phyloP scores from a whole-genome alignment of 2,113 vertebrate species.

The Cryptotis parvus region DNA sequence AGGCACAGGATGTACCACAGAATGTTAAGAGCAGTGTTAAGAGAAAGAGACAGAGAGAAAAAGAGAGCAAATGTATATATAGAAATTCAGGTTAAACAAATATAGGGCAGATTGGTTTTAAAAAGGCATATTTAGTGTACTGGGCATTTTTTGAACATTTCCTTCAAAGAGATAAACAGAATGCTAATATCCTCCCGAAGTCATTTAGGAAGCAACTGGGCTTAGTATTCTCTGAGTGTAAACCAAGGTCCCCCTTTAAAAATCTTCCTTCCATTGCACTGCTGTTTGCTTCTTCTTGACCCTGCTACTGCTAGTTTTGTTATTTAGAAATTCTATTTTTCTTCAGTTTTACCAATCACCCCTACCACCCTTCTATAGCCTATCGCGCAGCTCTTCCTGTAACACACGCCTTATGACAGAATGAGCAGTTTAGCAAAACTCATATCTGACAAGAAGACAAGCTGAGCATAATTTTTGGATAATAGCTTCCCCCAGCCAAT shows the following conservation, averaged over 20 bases:
- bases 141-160: slow-evolving; percentile 9
- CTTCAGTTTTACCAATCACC: not conserved
- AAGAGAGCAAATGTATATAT: not conserved
- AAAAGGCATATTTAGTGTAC: not conserved
- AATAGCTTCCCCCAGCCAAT: slow-evolving; percentile 55
- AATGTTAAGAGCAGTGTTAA: not conserved
- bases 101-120: not conserved
- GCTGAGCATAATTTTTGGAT: slow-evolving; percentile 73
- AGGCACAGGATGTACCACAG: not conserved
- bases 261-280: not conserved
- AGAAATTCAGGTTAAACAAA: slow-evolving; percentile 13
- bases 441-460: slow-evolving; percentile 68
- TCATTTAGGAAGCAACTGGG: not conserved
- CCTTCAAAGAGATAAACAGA: not conserved
- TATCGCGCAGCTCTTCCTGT: not conserved
- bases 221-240: not conserved
- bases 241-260: not conserved
- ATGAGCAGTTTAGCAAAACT: slow-evolving; percentile 48
- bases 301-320: not conserved
- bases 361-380: not conserved
- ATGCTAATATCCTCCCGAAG: not conserved
- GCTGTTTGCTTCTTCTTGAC: not conserved
- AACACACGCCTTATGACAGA: not conserved
- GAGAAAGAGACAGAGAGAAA: too few species aligned
- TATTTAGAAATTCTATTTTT: not conserved